Percentiles rank a stretch among this genome's conserved stretches.
Conservation (phyloP, 2,113 vertebrate species). For the Misgurnus anguillicaudatus region DNA sequence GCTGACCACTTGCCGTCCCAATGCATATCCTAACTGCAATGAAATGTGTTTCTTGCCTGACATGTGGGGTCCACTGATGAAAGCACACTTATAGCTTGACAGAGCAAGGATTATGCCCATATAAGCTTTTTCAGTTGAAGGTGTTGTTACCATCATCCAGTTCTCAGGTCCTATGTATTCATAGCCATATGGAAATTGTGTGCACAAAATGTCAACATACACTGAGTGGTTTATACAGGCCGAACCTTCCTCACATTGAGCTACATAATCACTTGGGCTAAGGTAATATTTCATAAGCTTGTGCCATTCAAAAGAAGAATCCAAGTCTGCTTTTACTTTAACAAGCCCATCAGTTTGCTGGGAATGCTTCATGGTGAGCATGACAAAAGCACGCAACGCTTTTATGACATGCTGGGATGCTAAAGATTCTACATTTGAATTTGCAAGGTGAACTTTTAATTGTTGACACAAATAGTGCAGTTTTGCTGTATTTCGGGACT, state of each 20-base stretch:
- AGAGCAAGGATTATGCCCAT: conserved; percentile 80
- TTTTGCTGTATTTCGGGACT: conserved; percentile 57
- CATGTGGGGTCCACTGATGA: conserved; percentile 72
- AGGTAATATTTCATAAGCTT: conserved; percentile 79
- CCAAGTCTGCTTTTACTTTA: conserved; percentile 55
- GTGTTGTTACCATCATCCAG: conserved; percentile 67
- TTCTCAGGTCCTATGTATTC: conserved; percentile 80
- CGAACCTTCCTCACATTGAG: conserved; percentile 10
- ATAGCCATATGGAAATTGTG: conserved; percentile 74
- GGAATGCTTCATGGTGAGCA: conserved; percentile 72
- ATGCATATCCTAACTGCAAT: conserved; percentile 69
- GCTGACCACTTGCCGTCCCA: conserved; percentile 78
- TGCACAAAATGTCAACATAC: conserved; percentile 76
- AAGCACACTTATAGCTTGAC: conserved; percentile 74
- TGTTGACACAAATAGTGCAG: conserved; percentile 57
- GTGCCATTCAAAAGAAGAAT: conserved; percentile 82
- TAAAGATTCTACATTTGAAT: conserved; percentile 28
- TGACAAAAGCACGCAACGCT: conserved; percentile 63
- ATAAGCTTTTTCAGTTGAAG: conserved; percentile 73
- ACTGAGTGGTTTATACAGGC: conserved; percentile 55
- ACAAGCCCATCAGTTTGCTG: conserved; percentile 68
- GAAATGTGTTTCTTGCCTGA: conserved; percentile 72
- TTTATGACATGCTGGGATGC: conserved; percentile 53
- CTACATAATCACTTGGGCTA: conserved; percentile 35
- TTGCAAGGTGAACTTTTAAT: conserved; percentile 48